phyloP scores from a whole-genome alignment of 37 sponge, comb jelly and placozoan species.

The Theonella swinhoei region DNA sequence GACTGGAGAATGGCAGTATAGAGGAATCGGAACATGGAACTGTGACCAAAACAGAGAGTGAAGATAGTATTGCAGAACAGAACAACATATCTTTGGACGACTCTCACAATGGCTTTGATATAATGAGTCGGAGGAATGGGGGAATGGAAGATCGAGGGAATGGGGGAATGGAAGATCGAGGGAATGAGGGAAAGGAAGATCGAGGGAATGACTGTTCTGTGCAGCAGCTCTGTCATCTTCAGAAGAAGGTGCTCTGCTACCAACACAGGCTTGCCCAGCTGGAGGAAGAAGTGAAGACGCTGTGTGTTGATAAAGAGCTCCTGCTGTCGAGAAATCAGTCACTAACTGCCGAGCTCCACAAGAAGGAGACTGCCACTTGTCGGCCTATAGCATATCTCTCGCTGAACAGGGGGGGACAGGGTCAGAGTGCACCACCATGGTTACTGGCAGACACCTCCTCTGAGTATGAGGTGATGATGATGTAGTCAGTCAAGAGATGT shows the following conservation, averaged over 20 bases:
- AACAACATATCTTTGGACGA: too few relatives aligned
- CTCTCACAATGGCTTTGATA: too few relatives aligned
- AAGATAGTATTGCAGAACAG: too few relatives aligned
- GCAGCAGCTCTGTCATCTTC: background rate
- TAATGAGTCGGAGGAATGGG: background rate
- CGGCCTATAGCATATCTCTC: background rate
- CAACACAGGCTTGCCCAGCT: background rate
- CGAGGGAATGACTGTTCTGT: background rate
- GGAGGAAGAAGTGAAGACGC: constrained; percentile 2
- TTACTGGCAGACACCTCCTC: background rate
- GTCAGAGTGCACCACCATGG: background rate
- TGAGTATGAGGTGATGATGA: constrained; percentile 29
- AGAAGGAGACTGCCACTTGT: background rate
- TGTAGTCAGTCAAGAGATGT: background rate
- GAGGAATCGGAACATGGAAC: too few relatives aligned
- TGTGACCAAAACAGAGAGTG: too few relatives aligned
- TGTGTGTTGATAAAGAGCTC: constrained; percentile 34
- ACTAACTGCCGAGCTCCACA: constrained; percentile 24
- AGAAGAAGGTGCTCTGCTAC: background rate
- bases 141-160: background rate
- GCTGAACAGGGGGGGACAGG: background rate
- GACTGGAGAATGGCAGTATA: too few relatives aligned
- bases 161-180: background rate
- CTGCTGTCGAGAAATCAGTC: constrained; percentile 17
- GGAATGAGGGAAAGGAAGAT: background rate